Percentiles rank a stretch among this genome's conserved stretches.
Conservation (phyloP, 2,888 invertebrate genomes). For the Andrena marginata region DNA sequence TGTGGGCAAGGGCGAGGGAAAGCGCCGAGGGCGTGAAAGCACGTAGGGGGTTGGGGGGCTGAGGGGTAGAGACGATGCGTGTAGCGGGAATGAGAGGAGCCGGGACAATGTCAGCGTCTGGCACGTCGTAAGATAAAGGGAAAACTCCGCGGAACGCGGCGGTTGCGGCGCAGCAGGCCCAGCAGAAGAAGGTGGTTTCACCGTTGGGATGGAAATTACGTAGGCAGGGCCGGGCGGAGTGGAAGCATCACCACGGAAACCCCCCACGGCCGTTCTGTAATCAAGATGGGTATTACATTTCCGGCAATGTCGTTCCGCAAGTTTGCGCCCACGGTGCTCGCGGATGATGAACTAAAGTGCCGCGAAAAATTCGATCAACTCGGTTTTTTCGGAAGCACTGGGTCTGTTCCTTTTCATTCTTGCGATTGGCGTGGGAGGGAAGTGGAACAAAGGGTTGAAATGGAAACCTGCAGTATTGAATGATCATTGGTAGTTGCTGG, state of each 20-base stretch:
- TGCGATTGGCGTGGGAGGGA: not conserved
- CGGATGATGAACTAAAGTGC: constrained; percentile 57
- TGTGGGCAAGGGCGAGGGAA: constrained; percentile 44
- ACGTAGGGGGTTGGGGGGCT: constrained; percentile 6
- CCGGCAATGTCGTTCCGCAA: constrained; percentile 61
- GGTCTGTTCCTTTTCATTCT: not conserved
- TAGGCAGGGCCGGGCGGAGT: constrained; percentile 62
- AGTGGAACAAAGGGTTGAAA: not conserved
- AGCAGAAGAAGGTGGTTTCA: constrained; percentile 61
- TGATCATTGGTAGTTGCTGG: not conserved
- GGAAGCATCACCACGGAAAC: constrained; percentile 65
- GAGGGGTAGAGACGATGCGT: constrained; percentile 5
- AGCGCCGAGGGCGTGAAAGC: constrained; percentile 65
- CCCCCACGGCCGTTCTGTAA: constrained; percentile 60
- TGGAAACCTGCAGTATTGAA: not conserved
- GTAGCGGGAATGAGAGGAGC: constrained; percentile 30
- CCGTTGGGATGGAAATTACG: constrained; percentile 72
- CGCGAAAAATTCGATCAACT: constrained; percentile 58
- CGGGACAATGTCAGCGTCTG: constrained; percentile 65
- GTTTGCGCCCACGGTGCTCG: constrained; percentile 48
- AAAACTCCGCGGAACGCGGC: constrained; percentile 42
- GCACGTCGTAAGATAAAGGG: constrained; percentile 62
- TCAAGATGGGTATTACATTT: constrained; percentile 67
- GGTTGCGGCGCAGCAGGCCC: constrained; percentile 34
- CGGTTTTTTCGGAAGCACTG: constrained; percentile 47